Evolutionary conservation across 1,140 invertebrate genomes (phyloP).

Genomic region (Tenebrio molitor): DNA sequence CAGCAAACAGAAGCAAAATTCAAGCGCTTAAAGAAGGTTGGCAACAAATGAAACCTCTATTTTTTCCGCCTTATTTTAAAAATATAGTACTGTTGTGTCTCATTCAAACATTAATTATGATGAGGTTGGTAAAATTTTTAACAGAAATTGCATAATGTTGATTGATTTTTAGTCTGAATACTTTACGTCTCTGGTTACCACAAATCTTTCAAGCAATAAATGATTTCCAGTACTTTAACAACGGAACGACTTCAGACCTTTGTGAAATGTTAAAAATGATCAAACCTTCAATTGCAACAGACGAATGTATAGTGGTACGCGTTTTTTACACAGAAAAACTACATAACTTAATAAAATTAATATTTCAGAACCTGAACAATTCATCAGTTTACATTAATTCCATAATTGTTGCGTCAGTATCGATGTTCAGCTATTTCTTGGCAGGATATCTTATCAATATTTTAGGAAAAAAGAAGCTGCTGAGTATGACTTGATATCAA

Average conservation of each 20-base stretch:
- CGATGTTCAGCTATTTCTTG: slow-evolving; percentile 16
- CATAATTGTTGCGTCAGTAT: slow-evolving; percentile 29
- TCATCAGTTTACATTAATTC: slow-evolving; percentile 45
- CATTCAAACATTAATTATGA: slow-evolving; percentile 54
- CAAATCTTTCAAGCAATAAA: slow-evolving; percentile 50
- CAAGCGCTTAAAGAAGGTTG: slow-evolving; percentile 54
- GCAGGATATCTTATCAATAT: slow-evolving; percentile 36
- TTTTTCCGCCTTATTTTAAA: slow-evolving; percentile 51
- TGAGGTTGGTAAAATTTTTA: slow-evolving; percentile 48
- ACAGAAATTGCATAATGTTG: not conserved
- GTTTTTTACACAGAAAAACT: not conserved
- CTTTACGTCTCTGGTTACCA: slow-evolving; percentile 45
- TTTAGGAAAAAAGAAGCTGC: slow-evolving; percentile 41
- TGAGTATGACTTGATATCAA: slow-evolving; percentile 37
- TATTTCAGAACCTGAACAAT: no score
- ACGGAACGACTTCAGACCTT: slow-evolving; percentile 21
- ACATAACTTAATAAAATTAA: no score
- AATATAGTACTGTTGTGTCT: slow-evolving; percentile 51
- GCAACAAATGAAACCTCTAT: slow-evolving; percentile 52
- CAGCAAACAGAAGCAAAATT: slow-evolving; percentile 41
- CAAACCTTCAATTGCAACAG: slow-evolving; percentile 17
- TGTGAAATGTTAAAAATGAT: slow-evolving; percentile 42
- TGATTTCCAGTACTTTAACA: slow-evolving; percentile 45
- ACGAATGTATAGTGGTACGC: slow-evolving; percentile 38
- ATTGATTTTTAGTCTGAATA: slow-evolving; percentile 38